A percentile compares a stretch with the other conserved stretches of the same genome.
Conservation (phyloP, 2,113 vertebrate genomes). For the Colossoma macropomum region DNA sequence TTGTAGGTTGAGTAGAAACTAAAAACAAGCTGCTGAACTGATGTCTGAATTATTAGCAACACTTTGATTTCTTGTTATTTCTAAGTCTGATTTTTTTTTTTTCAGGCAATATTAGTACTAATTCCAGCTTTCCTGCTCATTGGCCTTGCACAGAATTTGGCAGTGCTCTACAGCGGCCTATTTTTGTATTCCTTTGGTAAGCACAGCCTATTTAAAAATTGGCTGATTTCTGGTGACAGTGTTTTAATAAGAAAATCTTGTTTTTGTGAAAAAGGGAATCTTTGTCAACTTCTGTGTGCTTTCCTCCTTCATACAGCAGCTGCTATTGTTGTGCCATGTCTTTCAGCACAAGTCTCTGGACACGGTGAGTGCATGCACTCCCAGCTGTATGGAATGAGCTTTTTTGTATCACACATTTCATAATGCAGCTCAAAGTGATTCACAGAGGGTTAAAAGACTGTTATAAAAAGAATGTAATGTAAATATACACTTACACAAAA, state of each 20-base stretch:
- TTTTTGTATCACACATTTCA: too few relatives aligned
- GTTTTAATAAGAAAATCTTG: background rate
- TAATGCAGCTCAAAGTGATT: too few relatives aligned
- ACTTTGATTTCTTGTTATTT: background rate
- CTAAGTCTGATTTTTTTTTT: background rate
- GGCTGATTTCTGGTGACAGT: background rate
- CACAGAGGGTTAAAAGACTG: too few relatives aligned
- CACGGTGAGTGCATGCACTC: constrained; percentile 80
- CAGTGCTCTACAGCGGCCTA: constrained; percentile 83
- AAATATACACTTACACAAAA: too few relatives aligned
- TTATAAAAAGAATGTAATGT: too few relatives aligned
- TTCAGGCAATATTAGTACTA: constrained; percentile 86
- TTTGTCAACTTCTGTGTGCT: background rate
- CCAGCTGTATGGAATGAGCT: background rate
- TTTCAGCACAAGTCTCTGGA: constrained; percentile 89
- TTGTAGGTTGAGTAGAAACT: too few relatives aligned
- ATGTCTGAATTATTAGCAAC: background rate
- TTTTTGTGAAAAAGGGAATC: background rate
- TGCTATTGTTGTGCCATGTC: constrained; percentile 90
- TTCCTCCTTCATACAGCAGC: constrained; percentile 78
- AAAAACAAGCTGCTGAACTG: background rate
- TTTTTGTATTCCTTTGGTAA: constrained; percentile 93
- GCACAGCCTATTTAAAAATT: constrained; percentile 45
- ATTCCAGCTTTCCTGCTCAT: constrained; percentile 91
- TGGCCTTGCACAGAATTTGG: constrained; percentile 83